A percentile compares a stretch with the other conserved stretches of the same genome.
Evolutionary conservation across 2,888 invertebrate genomes (phyloP).

Genomic region (Chirona hameri): DNA sequence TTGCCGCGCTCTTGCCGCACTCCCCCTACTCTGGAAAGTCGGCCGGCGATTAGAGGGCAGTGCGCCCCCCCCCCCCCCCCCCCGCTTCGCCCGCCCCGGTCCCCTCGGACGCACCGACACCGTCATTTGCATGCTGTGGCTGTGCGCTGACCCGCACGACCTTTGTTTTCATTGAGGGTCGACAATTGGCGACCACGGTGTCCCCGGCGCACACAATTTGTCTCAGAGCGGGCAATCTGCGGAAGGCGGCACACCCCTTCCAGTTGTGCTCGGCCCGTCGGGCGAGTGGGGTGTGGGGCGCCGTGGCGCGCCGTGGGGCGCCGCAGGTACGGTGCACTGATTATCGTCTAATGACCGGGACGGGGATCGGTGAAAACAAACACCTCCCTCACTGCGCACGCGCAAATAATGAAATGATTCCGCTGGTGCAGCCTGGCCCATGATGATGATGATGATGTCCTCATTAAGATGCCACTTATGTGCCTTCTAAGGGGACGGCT

Average conservation of each 20-base stretch:
- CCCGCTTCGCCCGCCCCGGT: no score
- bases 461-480: no score
- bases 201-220: neutral
- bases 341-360: neutral
- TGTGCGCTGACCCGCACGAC: neutral
- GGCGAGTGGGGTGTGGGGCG: neutral
- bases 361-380: neutral
- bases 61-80: neutral
- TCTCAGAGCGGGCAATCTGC: neutral
- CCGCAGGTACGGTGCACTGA: neutral
- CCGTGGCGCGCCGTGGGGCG: neutral
- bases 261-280: neutral
- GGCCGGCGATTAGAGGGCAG: neutral
- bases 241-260: no score
- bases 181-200: neutral
- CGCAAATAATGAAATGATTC: neutral
- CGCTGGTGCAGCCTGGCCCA: no score
- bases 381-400: neutral
- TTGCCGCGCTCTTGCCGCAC: neutral
- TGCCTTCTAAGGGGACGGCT: no score
- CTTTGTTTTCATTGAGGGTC: neutral
- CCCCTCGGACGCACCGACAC: neutral
- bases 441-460: no score
- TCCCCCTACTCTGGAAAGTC: constrained; percentile 2
- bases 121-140: neutral